Base-by-base conservation (phyloP, 2,113 vertebrate genomes). In the Thalassarche chlororhynchos region DNA sequence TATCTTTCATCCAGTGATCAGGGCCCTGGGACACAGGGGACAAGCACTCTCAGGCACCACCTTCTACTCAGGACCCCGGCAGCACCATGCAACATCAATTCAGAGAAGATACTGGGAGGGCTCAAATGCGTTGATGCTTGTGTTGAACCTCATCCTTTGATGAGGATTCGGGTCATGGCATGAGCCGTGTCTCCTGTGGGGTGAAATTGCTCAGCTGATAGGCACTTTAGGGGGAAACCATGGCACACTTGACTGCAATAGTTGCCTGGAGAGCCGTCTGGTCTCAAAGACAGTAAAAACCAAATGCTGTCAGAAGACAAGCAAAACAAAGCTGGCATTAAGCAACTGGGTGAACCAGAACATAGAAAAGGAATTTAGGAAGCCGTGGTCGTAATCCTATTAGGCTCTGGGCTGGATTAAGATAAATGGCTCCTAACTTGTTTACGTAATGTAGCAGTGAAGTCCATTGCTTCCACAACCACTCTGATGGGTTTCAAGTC, bases 361-460 rank as follows among this genome's bases (percentile, higher is more conserved):
- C 78, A 82, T 7, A 77, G 84, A 78, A 95, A 94, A 87, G 54
- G 84, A 92, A 95, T 93, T 96, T 72, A 87, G 78, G 81, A 93
- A 93, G 52, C 82, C 0, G 2, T 80, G 36, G 44, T 85, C 1
- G 0, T 93, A 94, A 96, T 95, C 84, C 40, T 90, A 66, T 95
- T 93, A 94, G 87, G 32, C 68, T 93, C 36, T 81, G 83, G 77
- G 25, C 54, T 69, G 55, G 78, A 93, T 95, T 95, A 93, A 82
- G 66, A 80, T 85, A 91, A 95, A 91, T 89, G 71, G 31, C 18
- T 87, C 65, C 44, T 81, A 81, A 93, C 51, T 74, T 87, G 49
- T 40, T 91, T 94, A 61, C 9, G 17, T 68, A 83, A 92, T 6
- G 23, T 57, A 74, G 42, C 72, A 49, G 36, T 40, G 51, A 87